A percentile compares a stretch with the other conserved stretches of the same genome.
Conservation (phyloP, 2,797 vertebrate genomes). For the Spheniscus humboldti region DNA sequence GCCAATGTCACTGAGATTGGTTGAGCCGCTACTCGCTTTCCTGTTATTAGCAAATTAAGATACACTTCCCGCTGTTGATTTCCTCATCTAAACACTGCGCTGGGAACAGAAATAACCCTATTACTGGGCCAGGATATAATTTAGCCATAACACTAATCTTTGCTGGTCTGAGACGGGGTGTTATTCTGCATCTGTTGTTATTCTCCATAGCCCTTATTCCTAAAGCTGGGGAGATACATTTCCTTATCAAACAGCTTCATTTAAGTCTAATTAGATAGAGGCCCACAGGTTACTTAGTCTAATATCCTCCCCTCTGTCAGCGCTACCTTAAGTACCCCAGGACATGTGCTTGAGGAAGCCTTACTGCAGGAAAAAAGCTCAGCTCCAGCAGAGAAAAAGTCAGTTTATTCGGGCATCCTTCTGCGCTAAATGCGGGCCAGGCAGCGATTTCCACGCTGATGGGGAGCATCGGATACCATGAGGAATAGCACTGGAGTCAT, state of each 20-base stretch:
- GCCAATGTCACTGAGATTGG: constrained; percentile 43
- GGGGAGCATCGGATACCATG: neutral
- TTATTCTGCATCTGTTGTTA: constrained; percentile 29
- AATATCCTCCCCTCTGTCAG: constrained; percentile 32
- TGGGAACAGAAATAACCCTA: constrained; percentile 61
- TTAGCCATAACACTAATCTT: constrained; percentile 53
- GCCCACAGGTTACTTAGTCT: constrained; percentile 22
- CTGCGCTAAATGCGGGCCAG: neutral
- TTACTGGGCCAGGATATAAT: constrained; percentile 53
- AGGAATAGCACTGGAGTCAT: neutral
- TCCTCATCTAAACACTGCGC: constrained; percentile 56
- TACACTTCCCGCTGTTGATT: constrained; percentile 53
- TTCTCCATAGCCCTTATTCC: constrained; percentile 37
- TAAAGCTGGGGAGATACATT: constrained; percentile 42
- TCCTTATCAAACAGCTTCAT: constrained; percentile 62
- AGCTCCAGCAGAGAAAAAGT: constrained; percentile 24
- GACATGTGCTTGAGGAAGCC: constrained; percentile 45
- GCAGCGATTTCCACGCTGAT: neutral
- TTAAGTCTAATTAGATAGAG: constrained; percentile 71
- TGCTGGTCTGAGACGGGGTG: constrained; percentile 39
- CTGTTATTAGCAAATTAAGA: constrained; percentile 74
- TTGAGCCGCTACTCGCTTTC: constrained; percentile 27
- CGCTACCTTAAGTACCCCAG: constrained; percentile 9
- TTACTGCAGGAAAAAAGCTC: neutral
- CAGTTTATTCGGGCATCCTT: neutral